Evolutionary conservation across 2,797 vertebrate species (phyloP).

Genomic region (Etheostoma perlongum): DNA sequence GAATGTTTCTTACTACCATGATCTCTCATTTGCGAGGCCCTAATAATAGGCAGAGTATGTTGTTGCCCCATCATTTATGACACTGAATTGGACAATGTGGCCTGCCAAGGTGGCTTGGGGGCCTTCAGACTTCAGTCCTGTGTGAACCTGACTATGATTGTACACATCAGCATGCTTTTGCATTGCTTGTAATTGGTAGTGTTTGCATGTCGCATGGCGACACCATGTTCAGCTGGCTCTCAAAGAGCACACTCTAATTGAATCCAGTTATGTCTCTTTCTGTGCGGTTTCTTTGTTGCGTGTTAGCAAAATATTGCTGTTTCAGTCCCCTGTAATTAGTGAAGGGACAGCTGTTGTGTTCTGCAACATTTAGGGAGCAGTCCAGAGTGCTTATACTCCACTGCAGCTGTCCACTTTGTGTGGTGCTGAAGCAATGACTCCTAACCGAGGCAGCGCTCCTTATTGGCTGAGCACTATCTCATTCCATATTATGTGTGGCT

Average conservation of each 20-base stretch:
- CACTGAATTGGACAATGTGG: neutral
- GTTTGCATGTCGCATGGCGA: neutral
- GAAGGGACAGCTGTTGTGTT: conserved; percentile 32
- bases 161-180: neutral
- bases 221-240: neutral
- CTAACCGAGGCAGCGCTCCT: neutral
- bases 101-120: neutral
- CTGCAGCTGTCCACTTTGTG: conserved; percentile 40
- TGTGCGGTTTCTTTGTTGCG: neutral
- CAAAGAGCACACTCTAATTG: neutral
- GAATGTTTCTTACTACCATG: neutral
- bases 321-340: conserved; percentile 28
- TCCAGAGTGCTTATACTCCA: conserved; percentile 38
- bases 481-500: neutral
- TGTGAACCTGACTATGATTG: neutral
- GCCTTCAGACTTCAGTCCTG: neutral
- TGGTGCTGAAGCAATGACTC: conserved; percentile 20
- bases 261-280: neutral
- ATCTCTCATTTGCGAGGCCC: neutral
- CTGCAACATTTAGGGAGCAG: conserved; percentile 50
- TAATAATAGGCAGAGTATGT: neutral
- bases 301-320: conserved; percentile 6
- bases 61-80: neutral
- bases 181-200: neutral
- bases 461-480: neutral